A percentile compares a stretch with the other conserved stretches of the same genome.
Conservation (phyloP, 2,113 vertebrate species). For the Zosterops pallidus region DNA sequence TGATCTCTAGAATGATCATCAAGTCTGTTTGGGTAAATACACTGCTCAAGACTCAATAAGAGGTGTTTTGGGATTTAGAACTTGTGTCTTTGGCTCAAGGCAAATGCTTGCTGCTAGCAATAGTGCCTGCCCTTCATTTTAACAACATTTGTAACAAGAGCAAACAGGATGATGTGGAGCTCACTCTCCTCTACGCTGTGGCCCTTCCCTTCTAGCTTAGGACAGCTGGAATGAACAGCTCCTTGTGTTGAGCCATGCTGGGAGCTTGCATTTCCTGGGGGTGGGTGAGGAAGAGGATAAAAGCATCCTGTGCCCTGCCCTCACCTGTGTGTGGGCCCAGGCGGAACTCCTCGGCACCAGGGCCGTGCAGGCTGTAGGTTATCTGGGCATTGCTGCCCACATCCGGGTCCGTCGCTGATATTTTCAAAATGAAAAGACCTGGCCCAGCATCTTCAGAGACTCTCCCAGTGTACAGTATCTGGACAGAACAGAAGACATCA, state of each 20-base stretch:
- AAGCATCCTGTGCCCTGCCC: neutral
- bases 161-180: neutral
- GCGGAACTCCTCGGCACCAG: slow-evolving; percentile 85
- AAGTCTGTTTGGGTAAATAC: neutral
- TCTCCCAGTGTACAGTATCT: slow-evolving; percentile 86
- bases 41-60: accelerated
- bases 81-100: neutral
- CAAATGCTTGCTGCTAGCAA: neutral
- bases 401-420: slow-evolving; percentile 86
- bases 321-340: slow-evolving; percentile 88
- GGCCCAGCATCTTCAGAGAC: slow-evolving; percentile 86
- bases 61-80: neutral
- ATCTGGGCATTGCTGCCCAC: slow-evolving; percentile 86
- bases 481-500: slow-evolving; percentile 18
- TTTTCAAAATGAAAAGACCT: slow-evolving; percentile 83
- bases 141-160: neutral
- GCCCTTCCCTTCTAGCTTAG: neutral
- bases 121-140: neutral
- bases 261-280: neutral
- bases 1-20: neutral
- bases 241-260: neutral
- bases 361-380: slow-evolving; percentile 88
- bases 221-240: neutral
- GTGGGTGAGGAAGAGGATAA: neutral
- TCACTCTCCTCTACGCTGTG: neutral